Conservation (phyloP, 2,113 vertebrate genomes). For the Ifrita kowaldi region DNA sequence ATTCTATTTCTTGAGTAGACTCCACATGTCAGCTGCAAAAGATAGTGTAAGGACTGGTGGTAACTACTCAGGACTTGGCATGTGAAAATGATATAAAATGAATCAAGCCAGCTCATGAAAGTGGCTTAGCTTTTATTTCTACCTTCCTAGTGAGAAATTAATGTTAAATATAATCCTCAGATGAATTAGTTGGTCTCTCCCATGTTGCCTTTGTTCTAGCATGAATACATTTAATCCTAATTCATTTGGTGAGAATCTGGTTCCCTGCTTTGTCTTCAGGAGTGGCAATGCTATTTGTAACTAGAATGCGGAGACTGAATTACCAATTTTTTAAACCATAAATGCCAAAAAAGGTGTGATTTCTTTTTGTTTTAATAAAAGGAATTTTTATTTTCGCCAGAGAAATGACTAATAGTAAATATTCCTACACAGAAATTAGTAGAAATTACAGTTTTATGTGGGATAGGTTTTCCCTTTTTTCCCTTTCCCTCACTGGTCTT, state of each 20-base stretch:
- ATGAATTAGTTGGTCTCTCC: background rate
- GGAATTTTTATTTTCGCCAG: background rate
- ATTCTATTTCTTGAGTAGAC: background rate
- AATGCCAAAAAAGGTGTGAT: background rate
- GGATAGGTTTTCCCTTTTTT: conserved; percentile 13
- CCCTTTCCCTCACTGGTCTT: background rate
- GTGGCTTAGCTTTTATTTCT: background rate
- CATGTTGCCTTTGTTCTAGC: background rate
- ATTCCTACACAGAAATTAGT: background rate
- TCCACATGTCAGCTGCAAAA: background rate
- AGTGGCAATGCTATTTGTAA: background rate
- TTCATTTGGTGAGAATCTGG: background rate
- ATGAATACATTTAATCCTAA: background rate
- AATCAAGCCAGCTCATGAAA: background rate
- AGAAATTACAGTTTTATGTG: background rate
- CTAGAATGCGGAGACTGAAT: background rate
- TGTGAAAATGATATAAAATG: background rate
- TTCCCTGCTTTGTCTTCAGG: background rate
- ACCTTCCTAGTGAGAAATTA: background rate
- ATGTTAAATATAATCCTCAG: background rate
- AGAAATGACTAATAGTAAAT: background rate
- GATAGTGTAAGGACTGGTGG: background rate
- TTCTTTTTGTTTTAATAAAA: background rate
- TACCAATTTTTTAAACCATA: background rate
- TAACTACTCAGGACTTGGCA: background rate